Evolutionary conservation across 2,888 invertebrate genomes (phyloP).

Genomic region (Eugnorisma glareosa): DNA sequence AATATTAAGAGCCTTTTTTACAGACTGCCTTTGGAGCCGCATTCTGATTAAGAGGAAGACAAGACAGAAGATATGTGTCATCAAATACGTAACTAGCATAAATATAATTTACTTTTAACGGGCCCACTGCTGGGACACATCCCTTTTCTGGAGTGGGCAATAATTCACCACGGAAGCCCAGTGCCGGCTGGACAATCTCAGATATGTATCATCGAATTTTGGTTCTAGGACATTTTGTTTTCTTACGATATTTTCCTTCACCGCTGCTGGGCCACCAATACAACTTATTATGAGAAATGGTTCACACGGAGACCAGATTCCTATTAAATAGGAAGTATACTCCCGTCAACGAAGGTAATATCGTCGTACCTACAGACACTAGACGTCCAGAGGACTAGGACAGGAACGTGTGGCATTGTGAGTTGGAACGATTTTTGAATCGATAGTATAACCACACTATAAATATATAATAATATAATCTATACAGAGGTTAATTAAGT

Average conservation of each 20-base stretch:
- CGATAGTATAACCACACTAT: neutral
- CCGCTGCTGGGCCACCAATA: neutral
- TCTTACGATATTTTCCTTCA: neutral
- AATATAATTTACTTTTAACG: neutral
- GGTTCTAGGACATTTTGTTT: neutral
- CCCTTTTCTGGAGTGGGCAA: neutral
- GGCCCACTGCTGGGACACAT: neutral
- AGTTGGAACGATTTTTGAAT: neutral
- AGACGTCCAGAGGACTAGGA: neutral
- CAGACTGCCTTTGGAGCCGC: neutral
- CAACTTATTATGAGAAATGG: constrained; percentile 6
- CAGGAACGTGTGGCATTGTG: neutral
- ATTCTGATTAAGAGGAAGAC: neutral
- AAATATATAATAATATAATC: neutral
- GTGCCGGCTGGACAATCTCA: neutral
- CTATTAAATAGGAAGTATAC: constrained; percentile 25
- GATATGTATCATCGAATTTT: neutral
- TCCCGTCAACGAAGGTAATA: constrained; percentile 7
- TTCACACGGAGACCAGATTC: constrained; percentile 30
- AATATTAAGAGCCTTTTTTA: neutral
- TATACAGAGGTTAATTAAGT: neutral
- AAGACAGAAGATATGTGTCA: neutral
- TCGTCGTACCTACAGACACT: neutral
- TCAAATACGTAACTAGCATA: constrained; percentile 9
- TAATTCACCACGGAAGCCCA: neutral